Base-by-base conservation (phyloP, 2,113 vertebrate genomes). In the Spea bombifrons region DNA sequence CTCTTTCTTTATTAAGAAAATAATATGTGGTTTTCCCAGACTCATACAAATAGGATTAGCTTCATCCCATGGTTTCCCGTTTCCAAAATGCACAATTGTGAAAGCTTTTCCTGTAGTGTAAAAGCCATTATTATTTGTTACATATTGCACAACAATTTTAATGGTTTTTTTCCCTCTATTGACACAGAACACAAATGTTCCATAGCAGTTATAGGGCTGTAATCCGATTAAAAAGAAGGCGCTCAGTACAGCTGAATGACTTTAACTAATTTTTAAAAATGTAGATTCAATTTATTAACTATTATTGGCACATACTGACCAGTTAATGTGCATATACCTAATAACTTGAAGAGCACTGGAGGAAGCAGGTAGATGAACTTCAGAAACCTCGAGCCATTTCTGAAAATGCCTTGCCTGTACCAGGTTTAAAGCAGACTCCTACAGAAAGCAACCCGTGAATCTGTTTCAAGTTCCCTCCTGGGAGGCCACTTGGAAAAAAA, bases 291-390 rank as follows among this genome's bases (percentile, higher is more conserved):
- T 68, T 68, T 49, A 59, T 61, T 50, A 61, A 71, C 46, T 80
- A 80, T 80, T 67, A 71, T 74, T 80, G 73, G 52, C 70, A 52
- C 50, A 16, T 46, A 43, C 55, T 59, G 55, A 59, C 55, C 52
- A 73, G 64, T 73, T 74, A 80, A 80, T 80, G 71, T 80, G 68
- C 73, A 80, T 73, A 63, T 74, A 80, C 15, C 15, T n/a, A 61
- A 63, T n/a, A n/a, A 63, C 15, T 16, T 63, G 4, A 30, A 30
- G 30, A 30, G 30, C 30, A 30, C 30, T 30, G 30, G 30, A 2
- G 30, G 30, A 30, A 30, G 30, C 30, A 30, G 30, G 30, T 30
- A 30, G 30, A 30, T 30, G 30, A 30, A 30, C 30, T 30, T 30
- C 30, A 30, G 30, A 30, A 2, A 30, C 30, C 30, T 30, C 30